phyloP scores from a whole-genome alignment of 2,797 vertebrate genomes.

The Brotula barbata region DNA sequence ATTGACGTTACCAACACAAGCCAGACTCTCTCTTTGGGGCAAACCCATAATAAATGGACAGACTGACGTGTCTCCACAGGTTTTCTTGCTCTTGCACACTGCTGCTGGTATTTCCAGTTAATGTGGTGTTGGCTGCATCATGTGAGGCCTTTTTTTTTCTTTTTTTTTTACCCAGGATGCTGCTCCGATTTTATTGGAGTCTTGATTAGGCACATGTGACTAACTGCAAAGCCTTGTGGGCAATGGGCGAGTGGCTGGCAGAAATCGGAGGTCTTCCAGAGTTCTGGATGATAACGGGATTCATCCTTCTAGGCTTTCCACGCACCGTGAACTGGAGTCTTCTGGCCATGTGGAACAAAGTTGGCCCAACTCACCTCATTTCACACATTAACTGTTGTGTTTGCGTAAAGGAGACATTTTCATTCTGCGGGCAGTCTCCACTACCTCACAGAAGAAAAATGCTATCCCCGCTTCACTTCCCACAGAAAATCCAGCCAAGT shows the following conservation, averaged over 20 bases:
- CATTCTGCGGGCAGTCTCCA: constrained; percentile 69
- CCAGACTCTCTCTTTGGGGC: constrained; percentile 43
- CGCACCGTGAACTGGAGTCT: constrained; percentile 50
- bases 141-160: constrained; percentile 74
- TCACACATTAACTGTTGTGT: constrained; percentile 68
- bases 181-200: constrained; percentile 71
- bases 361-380: constrained; percentile 62
- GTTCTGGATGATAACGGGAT: constrained; percentile 42
- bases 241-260: constrained; percentile 48
- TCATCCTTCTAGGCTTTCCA: constrained; percentile 35
- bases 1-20: constrained; percentile 43
- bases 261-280: constrained; percentile 47
- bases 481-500: constrained; percentile 64
- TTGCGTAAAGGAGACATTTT: constrained; percentile 63
- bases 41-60: constrained; percentile 58
- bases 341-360: constrained; percentile 51
- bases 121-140: constrained; percentile 59
- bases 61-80: constrained; percentile 47
- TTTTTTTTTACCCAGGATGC: constrained; percentile 46
- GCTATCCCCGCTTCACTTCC: constrained; percentile 66
- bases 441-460: constrained; percentile 80
- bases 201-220: constrained; percentile 75
- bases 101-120: constrained; percentile 54
- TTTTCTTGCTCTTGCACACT: constrained; percentile 25
- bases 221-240: constrained; percentile 57